phyloP scores from a whole-genome alignment of 1,140 invertebrate species.

The Apocrypta bakeri region DNA sequence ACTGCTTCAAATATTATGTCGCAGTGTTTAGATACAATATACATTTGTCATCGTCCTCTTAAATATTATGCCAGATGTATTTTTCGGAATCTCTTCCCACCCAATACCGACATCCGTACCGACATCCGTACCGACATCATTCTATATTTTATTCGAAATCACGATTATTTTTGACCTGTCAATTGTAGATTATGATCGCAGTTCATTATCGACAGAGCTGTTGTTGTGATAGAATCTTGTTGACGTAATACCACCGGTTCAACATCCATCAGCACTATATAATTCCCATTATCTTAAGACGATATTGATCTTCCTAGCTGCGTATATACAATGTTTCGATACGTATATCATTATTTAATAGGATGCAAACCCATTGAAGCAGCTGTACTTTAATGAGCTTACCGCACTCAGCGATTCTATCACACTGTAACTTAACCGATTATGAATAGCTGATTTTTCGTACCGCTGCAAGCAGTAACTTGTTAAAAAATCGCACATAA shows the following conservation, averaged over 20 bases:
- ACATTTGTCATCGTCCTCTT: too few species aligned
- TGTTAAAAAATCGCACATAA: too few species aligned
- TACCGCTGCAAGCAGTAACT: too few species aligned
- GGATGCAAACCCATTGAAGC: neutral
- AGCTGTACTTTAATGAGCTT: neutral
- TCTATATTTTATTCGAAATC: neutral
- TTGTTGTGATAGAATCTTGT: neutral
- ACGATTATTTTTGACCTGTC: too few species aligned
- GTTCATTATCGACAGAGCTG: constrained; percentile 7
- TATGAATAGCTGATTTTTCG: too few species aligned
- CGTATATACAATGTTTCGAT: neutral
- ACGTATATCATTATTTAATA: neutral
- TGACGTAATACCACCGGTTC: neutral
- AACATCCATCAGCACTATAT: constrained; percentile 19
- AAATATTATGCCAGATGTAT: too few species aligned
- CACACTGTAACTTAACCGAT: neutral
- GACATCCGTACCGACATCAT: too few species aligned
- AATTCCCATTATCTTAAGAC: neutral
- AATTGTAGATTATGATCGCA: too few species aligned
- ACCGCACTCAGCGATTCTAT: neutral
- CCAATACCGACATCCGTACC: too few species aligned
- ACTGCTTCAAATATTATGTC: too few species aligned
- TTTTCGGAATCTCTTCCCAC: too few species aligned
- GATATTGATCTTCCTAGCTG: neutral
- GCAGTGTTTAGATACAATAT: too few species aligned